Conservation (phyloP, 2,888 invertebrate genomes). For the Alloplasta piceator region DNA sequence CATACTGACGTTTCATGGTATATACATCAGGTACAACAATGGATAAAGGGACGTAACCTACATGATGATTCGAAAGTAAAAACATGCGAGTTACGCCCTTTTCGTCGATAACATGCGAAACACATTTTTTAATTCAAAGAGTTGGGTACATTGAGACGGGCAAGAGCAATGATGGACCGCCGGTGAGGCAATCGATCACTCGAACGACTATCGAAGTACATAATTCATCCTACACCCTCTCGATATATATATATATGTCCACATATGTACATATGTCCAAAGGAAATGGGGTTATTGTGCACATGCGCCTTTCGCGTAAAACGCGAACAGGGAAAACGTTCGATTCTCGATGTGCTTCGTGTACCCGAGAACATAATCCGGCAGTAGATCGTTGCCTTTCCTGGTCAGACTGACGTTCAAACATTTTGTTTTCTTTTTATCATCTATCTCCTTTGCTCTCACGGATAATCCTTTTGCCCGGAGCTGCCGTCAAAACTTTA, state of each 20-base stretch:
- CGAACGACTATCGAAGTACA: constrained; percentile 56
- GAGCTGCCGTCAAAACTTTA: constrained; percentile 70
- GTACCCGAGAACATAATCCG: constrained; percentile 8
- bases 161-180: constrained; percentile 39
- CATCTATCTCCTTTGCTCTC: constrained; percentile 24
- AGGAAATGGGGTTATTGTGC: neutral
- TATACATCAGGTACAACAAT: no score
- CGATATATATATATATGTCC: constrained; percentile 27
- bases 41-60: no score
- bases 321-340: neutral
- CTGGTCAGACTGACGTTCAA: constrained; percentile 22
- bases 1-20: no score
- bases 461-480: constrained; percentile 68
- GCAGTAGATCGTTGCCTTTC: constrained; percentile 54
- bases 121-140: constrained; percentile 18
- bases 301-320: neutral
- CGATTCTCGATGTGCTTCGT: constrained; percentile 9
- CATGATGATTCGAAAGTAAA: no score
- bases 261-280: constrained; percentile 20
- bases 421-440: constrained; percentile 6
- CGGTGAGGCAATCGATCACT: constrained; percentile 60
- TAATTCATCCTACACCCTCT: constrained; percentile 47
- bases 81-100: no score
- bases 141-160: constrained; percentile 9
- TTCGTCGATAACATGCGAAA: no score